Base-by-base conservation (phyloP, 2,888 invertebrate genomes). In the Melikaiella ostensackeni region DNA sequence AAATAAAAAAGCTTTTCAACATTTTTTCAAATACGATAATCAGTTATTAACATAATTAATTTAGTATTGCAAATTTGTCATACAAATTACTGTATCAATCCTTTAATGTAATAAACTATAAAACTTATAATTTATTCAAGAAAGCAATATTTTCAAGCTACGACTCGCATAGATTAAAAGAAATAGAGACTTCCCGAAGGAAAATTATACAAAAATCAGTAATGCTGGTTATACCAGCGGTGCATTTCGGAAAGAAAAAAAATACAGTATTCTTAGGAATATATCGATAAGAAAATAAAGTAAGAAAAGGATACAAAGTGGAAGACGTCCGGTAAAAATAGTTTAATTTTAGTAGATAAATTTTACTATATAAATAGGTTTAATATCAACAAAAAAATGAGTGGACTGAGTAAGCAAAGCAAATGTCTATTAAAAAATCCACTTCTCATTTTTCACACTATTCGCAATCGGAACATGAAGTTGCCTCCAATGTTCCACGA, bases 171-270 rank as follows among this genome's bases (percentile, higher is more conserved):
- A 66, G 16, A 46, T 24, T 46, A n/a, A 46, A 46, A 46, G 6
- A 46, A 66, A 46, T 27, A 57, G 21, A 55, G 50, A 66, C 24
- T 46, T 46, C 30, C 9, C 16, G 50, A 19, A 16, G 50, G 27
- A 70, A 21, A 70, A 70, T n/a, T 30, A 46, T 27, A n/a, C 50
- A 70, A 50, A 70, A 50, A 30, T 70, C 30, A 70, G n/a, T 33
- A 27, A 46, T 27, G 70, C 30, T 70, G 46, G 70, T 21, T 27
- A 50, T 50, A 70, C 70, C 70, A 24, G 46, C 46, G 70, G 70
- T 50, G 70, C 70, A 46, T 50, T 70, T 70, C 27, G 16, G 42
- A 16, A 46, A 66, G 6, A 61, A 33, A 21, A 33, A 33, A 63
- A 33, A 63, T 16, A 63, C 16, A 61, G 6, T 61, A 59, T 11